Evolutionary conservation across 1,140 invertebrate species (phyloP).

Genomic region (Homalodisca vitripennis): DNA sequence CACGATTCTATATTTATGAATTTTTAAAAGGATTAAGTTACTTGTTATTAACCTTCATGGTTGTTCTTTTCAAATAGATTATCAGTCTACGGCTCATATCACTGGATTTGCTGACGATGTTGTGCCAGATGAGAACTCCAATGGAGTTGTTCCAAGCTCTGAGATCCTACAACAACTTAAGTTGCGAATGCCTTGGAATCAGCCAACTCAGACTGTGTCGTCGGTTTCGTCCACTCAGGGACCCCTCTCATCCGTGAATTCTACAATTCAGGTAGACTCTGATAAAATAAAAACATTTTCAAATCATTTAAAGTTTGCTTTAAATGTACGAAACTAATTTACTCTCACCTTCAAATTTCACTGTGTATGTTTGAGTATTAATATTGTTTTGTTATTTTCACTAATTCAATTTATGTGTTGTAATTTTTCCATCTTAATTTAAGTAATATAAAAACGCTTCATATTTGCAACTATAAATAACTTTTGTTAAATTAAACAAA

Average conservation of each 20-base stretch:
- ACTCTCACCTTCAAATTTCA: too few species aligned
- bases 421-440: too few species aligned
- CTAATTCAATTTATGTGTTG: too few species aligned
- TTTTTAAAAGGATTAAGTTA: neutral
- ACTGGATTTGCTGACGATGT: conserved; percentile 59
- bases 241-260: neutral
- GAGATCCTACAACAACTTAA: conserved; percentile 71
- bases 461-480: too few species aligned
- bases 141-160: conserved; percentile 47
- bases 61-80: conserved; percentile 10
- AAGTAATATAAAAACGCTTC: too few species aligned
- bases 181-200: conserved; percentile 77
- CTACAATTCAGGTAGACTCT: neutral
- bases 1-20: too few species aligned
- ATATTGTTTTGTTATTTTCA: too few species aligned
- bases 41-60: neutral
- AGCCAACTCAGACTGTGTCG: conserved; percentile 49
- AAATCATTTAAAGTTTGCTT: too few species aligned
- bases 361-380: too few species aligned
- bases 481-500: too few species aligned
- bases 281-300: too few species aligned
- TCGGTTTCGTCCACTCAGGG: conserved; percentile 26
- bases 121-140: conserved; percentile 40
- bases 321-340: too few species aligned
- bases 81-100: conserved; percentile 44